phyloP scores from a whole-genome alignment of 1,140 invertebrate genomes.

The Drosophila jambulina region DNA sequence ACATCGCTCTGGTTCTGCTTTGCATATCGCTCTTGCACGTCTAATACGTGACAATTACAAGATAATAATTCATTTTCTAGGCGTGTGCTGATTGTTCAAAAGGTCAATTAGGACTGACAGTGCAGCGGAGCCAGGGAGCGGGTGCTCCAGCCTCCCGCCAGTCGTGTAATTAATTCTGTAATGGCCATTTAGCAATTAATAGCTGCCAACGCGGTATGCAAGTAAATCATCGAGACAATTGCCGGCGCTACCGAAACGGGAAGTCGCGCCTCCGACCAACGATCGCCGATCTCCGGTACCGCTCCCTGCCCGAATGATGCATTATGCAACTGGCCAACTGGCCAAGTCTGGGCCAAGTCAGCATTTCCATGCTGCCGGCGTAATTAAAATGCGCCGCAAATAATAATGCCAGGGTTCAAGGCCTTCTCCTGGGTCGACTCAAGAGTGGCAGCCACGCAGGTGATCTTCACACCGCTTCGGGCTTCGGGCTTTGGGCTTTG shows the following conservation, averaged over 20 bases:
- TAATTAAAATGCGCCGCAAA: constrained; percentile 69
- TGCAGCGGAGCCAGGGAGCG: neutral
- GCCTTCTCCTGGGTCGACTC: constrained; percentile 42
- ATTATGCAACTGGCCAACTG: constrained; percentile 38
- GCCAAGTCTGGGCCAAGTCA: constrained; percentile 30
- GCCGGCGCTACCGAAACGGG: constrained; percentile 66
- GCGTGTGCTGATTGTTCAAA: constrained; percentile 39
- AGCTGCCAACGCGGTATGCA: constrained; percentile 41
- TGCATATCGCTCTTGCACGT: constrained; percentile 45
- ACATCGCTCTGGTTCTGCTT: constrained; percentile 16
- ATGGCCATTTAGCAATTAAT: constrained; percentile 58
- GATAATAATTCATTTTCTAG: constrained; percentile 68
- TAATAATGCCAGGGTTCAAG: constrained; percentile 72
- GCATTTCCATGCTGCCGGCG: constrained; percentile 31
- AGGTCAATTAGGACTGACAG: constrained; percentile 69
- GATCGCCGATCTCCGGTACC: constrained; percentile 6
- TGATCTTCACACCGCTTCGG: constrained; percentile 34
- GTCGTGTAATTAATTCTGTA: constrained; percentile 55
- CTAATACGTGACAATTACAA: constrained; percentile 77
- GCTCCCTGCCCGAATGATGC: constrained; percentile 41
- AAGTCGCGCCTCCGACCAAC: constrained; percentile 45
- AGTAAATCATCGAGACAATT: constrained; percentile 77
- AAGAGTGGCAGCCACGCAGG: constrained; percentile 21
- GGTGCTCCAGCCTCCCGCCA: constrained; percentile 1
- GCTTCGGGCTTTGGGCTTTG: no score